Conservation (phyloP, 2,797 vertebrate genomes). For the Babyrousa celebensis region DNA sequence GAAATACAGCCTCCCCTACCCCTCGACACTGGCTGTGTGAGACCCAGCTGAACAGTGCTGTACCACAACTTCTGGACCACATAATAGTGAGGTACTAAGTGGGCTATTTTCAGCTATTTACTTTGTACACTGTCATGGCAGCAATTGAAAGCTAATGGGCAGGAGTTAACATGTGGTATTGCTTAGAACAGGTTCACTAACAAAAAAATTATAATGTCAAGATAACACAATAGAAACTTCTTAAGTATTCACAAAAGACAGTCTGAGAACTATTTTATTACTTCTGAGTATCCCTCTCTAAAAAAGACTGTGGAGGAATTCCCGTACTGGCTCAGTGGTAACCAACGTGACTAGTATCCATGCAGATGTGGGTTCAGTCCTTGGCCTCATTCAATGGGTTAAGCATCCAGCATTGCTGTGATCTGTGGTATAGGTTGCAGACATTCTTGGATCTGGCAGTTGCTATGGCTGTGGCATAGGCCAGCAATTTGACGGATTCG, state of each 20-base stretch:
- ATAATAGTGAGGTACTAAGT: neutral
- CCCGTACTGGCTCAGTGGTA: too few relatives aligned
- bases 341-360: too few relatives aligned
- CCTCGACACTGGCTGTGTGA: neutral
- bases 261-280: neutral
- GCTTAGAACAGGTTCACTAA: neutral
- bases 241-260: neutral
- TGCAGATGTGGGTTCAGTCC: too few relatives aligned
- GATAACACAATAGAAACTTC: neutral
- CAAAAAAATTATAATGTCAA: neutral
- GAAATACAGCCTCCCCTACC: too few relatives aligned
- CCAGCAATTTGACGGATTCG: too few relatives aligned
- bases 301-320: neutral
- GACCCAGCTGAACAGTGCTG: neutral
- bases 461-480: too few relatives aligned
- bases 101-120: neutral
- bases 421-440: too few relatives aligned
- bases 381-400: too few relatives aligned
- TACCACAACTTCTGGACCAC: neutral
- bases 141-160: neutral
- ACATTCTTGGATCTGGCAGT: too few relatives aligned
- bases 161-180: neutral
- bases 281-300: neutral
- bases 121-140: neutral
- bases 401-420: too few relatives aligned